Evolutionary conservation across 1,140 invertebrate species (phyloP).

Genomic region (Hydropsyche tenuis): DNA sequence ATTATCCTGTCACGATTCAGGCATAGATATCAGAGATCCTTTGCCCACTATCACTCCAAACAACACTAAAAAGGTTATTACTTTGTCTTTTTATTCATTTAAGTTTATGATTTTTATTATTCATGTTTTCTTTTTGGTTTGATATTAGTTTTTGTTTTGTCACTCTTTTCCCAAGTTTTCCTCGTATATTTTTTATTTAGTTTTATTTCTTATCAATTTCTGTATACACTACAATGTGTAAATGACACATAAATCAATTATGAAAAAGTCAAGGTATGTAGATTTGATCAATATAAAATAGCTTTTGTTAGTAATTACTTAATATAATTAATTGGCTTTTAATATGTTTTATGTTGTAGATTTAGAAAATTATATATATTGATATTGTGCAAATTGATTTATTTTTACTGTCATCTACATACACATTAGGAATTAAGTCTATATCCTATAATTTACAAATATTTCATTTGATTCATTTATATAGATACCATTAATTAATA

Average conservation of each 20-base stretch:
- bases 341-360: constrained; percentile 20
- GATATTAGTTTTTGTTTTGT: neutral
- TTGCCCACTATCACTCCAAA: constrained; percentile 57
- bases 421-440: too few relatives aligned
- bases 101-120: constrained; percentile 1
- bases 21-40: constrained; percentile 84
- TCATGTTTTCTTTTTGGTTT: neutral
- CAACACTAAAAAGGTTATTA: constrained; percentile 59
- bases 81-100: constrained; percentile 1
- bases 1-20: constrained; percentile 85
- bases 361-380: neutral
- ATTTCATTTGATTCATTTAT: too few relatives aligned
- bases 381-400: neutral
- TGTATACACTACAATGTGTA: neutral
- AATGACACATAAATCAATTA: neutral
- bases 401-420: too few relatives aligned
- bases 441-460: too few relatives aligned
- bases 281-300: neutral
- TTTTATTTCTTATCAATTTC: neutral
- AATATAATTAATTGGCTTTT: constrained; percentile 13
- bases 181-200: neutral
- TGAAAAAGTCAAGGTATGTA: constrained; percentile 13
- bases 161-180: neutral
- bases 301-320: neutral
- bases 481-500: too few relatives aligned